Percentiles rank a stretch among this genome's conserved stretches.
Conservation (phyloP, 2,113 vertebrate genomes). For the Ptychochromis oligacanthus region DNA sequence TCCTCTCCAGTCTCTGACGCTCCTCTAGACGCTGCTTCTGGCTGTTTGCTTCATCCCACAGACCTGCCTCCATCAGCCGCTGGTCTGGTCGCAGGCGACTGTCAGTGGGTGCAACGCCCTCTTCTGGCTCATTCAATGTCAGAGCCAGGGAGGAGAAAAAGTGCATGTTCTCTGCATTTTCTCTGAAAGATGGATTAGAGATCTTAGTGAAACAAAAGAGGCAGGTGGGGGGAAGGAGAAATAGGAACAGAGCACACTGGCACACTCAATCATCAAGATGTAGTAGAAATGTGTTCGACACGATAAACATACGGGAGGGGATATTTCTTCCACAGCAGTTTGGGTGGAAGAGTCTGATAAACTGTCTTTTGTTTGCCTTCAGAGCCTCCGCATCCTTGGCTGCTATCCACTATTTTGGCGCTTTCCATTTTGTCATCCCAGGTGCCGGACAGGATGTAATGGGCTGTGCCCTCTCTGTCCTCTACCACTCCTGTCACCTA, state of each 20-base stretch:
- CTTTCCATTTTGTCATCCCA: constrained; percentile 98
- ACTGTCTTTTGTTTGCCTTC: constrained; percentile 94
- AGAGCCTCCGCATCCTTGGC: constrained; percentile 81
- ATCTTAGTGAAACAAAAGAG: background rate
- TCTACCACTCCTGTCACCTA: constrained; percentile 93
- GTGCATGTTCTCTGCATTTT: constrained; percentile 96
- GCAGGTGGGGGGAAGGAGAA: background rate
- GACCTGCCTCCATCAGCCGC: constrained; percentile 92
- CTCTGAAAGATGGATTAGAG: constrained; percentile 71
- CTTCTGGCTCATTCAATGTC: constrained; percentile 91
- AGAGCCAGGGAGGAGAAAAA: constrained; percentile 93
- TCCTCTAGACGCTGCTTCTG: constrained; percentile 94
- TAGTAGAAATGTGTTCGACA: background rate
- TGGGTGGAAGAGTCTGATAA: constrained; percentile 92
- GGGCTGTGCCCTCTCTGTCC: constrained; percentile 84
- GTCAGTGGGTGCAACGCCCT: constrained; percentile 88
- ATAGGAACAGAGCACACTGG: background rate
- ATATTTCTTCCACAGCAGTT: constrained; percentile 95
- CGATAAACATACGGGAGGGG: constrained; percentile 86
- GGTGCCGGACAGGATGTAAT: constrained; percentile 91
- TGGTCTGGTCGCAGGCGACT: constrained; percentile 92
- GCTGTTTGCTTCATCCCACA: constrained; percentile 92
- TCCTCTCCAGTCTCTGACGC: constrained; percentile 86
- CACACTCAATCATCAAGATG: background rate
- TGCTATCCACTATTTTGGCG: constrained; percentile 90